These are phyloP conservation scores for Cervus canadensis DNA, from an alignment of 2,113 vertebrate genomes.

Conservation along the genomic window DNA sequence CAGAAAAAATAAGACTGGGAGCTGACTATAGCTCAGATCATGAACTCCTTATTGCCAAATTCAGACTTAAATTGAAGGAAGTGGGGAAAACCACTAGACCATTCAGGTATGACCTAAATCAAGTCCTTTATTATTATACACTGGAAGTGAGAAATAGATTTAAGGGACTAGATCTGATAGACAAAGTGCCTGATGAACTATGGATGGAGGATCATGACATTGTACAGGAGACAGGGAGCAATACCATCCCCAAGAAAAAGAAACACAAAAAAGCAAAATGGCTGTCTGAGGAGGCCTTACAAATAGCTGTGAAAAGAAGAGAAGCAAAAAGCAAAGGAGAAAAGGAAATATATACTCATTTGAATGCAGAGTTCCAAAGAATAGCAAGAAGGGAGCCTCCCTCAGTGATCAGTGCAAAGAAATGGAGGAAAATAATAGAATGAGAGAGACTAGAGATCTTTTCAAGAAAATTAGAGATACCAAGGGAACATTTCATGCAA, in stretches of 20 bases:
- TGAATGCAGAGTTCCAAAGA: background rate
- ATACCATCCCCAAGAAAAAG: background rate
- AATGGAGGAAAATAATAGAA: background rate
- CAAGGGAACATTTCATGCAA: background rate
- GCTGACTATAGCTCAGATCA: background rate
- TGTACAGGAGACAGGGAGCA: background rate
- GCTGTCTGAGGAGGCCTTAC: background rate
- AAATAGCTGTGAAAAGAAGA: background rate
- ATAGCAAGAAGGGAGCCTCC: background rate
- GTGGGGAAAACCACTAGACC: background rate
- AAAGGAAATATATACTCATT: background rate
- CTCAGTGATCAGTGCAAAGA: background rate
- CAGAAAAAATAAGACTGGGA: background rate
- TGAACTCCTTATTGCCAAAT: background rate
- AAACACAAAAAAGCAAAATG: background rate
- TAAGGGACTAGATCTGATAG: background rate
- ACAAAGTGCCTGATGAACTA: background rate
- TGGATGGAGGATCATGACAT: rapidly evolving
- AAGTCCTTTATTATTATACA: background rate
- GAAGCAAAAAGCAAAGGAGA: background rate
- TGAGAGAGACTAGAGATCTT: background rate
- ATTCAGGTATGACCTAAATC: background rate
- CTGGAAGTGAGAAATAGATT: background rate
- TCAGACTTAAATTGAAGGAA: background rate
- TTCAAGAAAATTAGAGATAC: background rate